Evolutionary conservation across 2,888 invertebrate genomes (phyloP).

Genomic region (Euzophera pinguis): DNA sequence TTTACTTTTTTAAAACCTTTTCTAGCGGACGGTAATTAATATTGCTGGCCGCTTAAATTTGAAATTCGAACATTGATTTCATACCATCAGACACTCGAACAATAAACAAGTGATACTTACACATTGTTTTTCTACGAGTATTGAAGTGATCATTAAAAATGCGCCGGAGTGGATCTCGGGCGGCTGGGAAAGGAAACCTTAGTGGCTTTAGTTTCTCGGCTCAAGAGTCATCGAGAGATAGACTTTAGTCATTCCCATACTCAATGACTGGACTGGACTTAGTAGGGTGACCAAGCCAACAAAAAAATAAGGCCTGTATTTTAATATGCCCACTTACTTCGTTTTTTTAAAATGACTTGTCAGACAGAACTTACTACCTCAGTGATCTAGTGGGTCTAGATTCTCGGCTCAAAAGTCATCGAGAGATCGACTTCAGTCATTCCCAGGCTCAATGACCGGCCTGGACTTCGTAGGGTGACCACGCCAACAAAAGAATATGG

Average conservation of each 20-base stretch:
- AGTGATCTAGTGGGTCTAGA: constrained; percentile 47
- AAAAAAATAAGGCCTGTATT: too few relatives aligned
- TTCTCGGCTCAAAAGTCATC: constrained; percentile 43
- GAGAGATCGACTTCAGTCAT: constrained; percentile 41
- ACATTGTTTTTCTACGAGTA: constrained; percentile 22
- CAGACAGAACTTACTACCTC: too few relatives aligned
- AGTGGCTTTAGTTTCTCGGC: constrained; percentile 49
- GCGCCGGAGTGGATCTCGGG: constrained; percentile 42
- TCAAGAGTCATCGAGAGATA: constrained; percentile 37
- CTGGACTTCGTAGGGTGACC: constrained; percentile 45
- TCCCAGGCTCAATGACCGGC: constrained; percentile 65
- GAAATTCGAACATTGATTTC: neutral
- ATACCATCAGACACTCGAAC: neutral
- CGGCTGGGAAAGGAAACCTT: constrained; percentile 41
- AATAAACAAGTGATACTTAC: constrained; percentile 5
- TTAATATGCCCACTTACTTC: too few relatives aligned
- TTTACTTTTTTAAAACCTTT: too few relatives aligned
- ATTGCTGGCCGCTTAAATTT: too few relatives aligned
- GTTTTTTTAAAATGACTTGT: too few relatives aligned
- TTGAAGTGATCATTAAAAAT: constrained; percentile 63
- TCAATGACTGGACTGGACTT: constrained; percentile 63
- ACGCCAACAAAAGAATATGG: too few relatives aligned
- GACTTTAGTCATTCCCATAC: constrained; percentile 57
- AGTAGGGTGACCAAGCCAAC: constrained; percentile 31
- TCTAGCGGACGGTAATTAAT: too few relatives aligned